Percentiles rank a stretch among this genome's conserved stretches.
These are phyloP conservation scores for Brachycybe producta DNA, from an alignment of 2,888 invertebrate genomes.

Conservation along the genomic window DNA sequence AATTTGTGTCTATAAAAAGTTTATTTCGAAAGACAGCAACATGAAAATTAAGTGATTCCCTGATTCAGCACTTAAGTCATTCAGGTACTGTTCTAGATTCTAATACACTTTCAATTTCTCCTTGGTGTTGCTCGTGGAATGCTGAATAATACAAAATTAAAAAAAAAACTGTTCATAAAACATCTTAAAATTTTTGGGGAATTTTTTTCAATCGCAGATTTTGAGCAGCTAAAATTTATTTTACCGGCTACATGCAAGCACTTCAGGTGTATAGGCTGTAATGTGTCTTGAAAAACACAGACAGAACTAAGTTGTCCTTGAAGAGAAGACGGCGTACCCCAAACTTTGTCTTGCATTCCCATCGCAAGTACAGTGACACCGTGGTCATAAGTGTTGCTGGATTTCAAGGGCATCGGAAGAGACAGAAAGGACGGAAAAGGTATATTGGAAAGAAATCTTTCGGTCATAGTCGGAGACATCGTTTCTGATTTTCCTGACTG, in stretches of 20 bases:
- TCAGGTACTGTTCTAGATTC: too few relatives aligned
- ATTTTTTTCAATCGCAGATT: too few relatives aligned
- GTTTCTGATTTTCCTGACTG: neutral
- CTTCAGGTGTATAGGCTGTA: conserved; percentile 33
- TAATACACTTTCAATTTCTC: too few relatives aligned
- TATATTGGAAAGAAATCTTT: conserved; percentile 14
- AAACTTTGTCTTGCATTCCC: conserved; percentile 44
- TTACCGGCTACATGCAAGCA: conserved; percentile 33
- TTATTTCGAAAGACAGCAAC: too few relatives aligned
- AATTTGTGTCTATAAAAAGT: too few relatives aligned
- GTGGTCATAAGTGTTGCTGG: conserved; percentile 36
- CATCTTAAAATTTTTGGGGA: too few relatives aligned
- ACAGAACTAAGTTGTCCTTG: conserved; percentile 43
- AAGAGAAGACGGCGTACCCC: conserved; percentile 41
- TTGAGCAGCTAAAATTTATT: too few relatives aligned
- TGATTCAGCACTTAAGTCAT: too few relatives aligned
- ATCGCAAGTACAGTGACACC: conserved; percentile 41
- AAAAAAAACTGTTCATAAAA: too few relatives aligned
- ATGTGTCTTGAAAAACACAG: conserved; percentile 39
- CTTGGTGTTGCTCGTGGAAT: too few relatives aligned
- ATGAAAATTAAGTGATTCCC: too few relatives aligned
- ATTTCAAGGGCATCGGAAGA: conserved; percentile 16
- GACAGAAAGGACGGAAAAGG: conserved; percentile 18
- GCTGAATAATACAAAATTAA: too few relatives aligned
- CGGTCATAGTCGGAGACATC: neutral